These are phyloP conservation scores for Unio pictorum DNA, from an alignment of 2,888 invertebrate species.

Conservation along the genomic window DNA sequence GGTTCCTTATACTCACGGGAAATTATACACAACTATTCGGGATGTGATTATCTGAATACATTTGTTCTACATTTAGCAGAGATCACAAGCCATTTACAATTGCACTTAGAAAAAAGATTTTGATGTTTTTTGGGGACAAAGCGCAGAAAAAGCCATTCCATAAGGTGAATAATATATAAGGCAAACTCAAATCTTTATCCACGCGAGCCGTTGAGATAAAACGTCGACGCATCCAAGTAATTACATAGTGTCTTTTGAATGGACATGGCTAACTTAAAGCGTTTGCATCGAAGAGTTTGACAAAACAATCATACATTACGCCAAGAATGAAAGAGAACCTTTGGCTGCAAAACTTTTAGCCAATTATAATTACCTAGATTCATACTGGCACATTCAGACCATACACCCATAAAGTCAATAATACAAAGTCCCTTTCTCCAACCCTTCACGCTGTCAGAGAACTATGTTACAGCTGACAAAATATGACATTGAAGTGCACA, in stretches of 20 bases:
- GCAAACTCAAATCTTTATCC: constrained; percentile 21
- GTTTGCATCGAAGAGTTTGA: constrained; percentile 45
- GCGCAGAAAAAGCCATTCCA: constrained; percentile 15
- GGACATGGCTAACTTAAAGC: constrained; percentile 36
- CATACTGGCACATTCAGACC: constrained; percentile 41
- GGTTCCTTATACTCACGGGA: constrained; percentile 3
- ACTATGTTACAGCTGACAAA: constrained; percentile 18
- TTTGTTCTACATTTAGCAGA: constrained; percentile 21
- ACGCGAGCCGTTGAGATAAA: constrained; percentile 19
- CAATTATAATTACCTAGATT: constrained; percentile 34
- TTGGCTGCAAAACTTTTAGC: constrained; percentile 38
- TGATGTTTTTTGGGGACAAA: constrained; percentile 1
- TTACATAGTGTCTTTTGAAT: constrained; percentile 42
- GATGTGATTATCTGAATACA: constrained; percentile 21
- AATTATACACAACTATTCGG: constrained; percentile 16
- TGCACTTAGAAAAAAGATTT: constrained; percentile 8
- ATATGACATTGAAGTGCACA: constrained; percentile 11
- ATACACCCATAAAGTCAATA: constrained; percentile 35
- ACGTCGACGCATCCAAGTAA: constrained; percentile 35
- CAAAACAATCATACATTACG: constrained; percentile 37
- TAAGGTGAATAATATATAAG: constrained; percentile 11
- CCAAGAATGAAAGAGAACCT: constrained; percentile 42
- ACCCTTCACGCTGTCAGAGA: constrained; percentile 16
- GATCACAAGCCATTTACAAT: constrained; percentile 13
- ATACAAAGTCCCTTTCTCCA: constrained; percentile 16